A percentile compares a stretch with the other conserved stretches of the same genome.
Conservation (phyloP, 2,113 vertebrate species). For the Sinocyclocheilus maitianheensis region DNA sequence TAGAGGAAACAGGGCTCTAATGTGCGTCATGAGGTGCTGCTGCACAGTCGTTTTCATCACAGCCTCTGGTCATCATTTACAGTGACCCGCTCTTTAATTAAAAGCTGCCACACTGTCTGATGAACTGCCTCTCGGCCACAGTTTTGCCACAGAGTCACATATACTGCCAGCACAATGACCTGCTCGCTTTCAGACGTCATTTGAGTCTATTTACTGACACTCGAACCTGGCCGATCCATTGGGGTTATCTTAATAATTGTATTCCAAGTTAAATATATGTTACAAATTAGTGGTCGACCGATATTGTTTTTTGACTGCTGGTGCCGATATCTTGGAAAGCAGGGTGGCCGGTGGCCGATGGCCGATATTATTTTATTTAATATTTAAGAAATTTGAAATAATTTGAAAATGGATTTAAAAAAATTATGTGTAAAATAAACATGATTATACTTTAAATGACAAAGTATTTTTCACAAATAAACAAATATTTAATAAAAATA, state of each 20-base stretch:
- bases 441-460: no score
- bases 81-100: constrained; percentile 46
- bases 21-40: constrained; percentile 39
- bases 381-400: no score
- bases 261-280: neutral
- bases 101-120: constrained; percentile 11
- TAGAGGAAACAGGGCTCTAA: neutral
- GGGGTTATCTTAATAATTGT: neutral
- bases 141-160: neutral
- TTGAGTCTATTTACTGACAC: constrained; percentile 36
- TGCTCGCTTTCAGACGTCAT: constrained; percentile 32
- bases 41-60: constrained; percentile 17
- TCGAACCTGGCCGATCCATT: constrained; percentile 7
- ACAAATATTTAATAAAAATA: no score
- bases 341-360: no score
- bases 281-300: neutral
- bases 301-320: no score
- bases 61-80: constrained; percentile 16
- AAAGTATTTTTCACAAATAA: no score
- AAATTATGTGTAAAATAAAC: no score
- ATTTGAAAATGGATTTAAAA: no score
- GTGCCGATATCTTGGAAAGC: no score
- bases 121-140: neutral
- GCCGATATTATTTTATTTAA: no score
- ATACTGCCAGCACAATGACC: neutral